Evolutionary conservation across 2,888 invertebrate genomes (phyloP).

Genomic region (Girardia tigrina): DNA sequence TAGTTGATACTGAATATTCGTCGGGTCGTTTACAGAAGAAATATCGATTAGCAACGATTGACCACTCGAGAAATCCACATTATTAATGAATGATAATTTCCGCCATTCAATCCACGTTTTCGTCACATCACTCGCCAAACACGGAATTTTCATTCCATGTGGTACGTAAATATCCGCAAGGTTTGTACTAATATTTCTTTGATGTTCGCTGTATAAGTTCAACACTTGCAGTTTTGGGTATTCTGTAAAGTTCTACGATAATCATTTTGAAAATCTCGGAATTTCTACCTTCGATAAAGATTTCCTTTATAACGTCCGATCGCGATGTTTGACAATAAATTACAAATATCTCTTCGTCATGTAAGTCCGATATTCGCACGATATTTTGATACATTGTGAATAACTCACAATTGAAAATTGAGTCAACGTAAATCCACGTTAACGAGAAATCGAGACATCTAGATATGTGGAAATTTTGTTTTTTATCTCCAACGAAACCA

Average conservation of each 20-base stretch:
- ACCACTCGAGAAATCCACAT: neutral
- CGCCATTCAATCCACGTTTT: neutral
- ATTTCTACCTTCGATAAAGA: neutral
- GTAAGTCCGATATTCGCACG: neutral
- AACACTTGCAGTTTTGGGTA: constrained; percentile 2
- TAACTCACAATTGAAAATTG: neutral
- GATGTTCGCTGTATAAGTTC: neutral
- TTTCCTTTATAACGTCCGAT: neutral
- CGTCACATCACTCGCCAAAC: neutral
- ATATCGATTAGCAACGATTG: neutral
- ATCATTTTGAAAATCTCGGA: too few relatives aligned
- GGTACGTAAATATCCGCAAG: neutral
- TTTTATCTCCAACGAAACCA: neutral
- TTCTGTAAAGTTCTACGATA: too few relatives aligned
- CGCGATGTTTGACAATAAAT: neutral
- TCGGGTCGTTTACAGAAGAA: neutral
- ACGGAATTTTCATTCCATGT: constrained; percentile 17
- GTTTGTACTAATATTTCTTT: neutral
- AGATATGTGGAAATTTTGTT: neutral
- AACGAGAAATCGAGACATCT: neutral
- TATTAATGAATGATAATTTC: neutral
- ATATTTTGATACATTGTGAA: neutral
- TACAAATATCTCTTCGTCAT: neutral
- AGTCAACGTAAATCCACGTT: neutral
- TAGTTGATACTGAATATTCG: neutral